Evolutionary conservation across 2,888 invertebrate genomes (phyloP), one percentile per base, ranked within the genome.

Genomic region (Tenthredo amoena): DNA sequence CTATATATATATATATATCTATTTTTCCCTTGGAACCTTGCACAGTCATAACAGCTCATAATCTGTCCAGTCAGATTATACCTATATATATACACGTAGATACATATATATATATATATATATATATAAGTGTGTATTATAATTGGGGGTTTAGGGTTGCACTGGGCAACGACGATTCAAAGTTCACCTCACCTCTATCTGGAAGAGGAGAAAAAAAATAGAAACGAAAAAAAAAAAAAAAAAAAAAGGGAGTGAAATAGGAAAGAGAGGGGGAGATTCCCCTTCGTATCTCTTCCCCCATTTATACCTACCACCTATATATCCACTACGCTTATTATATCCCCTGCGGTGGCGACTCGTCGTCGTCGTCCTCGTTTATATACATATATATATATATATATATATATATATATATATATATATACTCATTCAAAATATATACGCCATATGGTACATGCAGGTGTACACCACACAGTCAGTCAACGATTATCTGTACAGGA

Each of bases 381-480:
- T 43, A 43, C 10, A 31, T 68, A 82, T 86, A 26, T 43, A 43
- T 43, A 31, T 68, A 82, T 86, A 26, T 87, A 86, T 86, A 65
- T 84, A 83, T 88, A 88, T 86, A 87, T 86, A 77, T 86, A 84
- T 84, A 87, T 86, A 68, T 74, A 74, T 82, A 71, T 68, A 31
- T 68, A 68, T 87, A 85, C 21, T 6, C 21, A 74, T 91, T 91
- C 89, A 91, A 91, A 91, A 91, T 68, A 62, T 62, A 62, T 62
- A 68, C 90, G 90, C 93, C 93, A 93, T 93, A 93, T 93, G 93
- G 92, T 89, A n/a, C 89, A 86, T 90, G 93, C 93, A 93, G 93
- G 93, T 93, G 93, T 90, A 92, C 88, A 90, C 50, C 34, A 68
- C 68, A 31, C 34, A 68, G 62, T 31, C 26, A 62, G 55, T 31